Evolutionary conservation across 2,113 vertebrate genomes (phyloP), one percentile per base, ranked within the genome.

Genomic region (Lepus europaeus): DNA sequence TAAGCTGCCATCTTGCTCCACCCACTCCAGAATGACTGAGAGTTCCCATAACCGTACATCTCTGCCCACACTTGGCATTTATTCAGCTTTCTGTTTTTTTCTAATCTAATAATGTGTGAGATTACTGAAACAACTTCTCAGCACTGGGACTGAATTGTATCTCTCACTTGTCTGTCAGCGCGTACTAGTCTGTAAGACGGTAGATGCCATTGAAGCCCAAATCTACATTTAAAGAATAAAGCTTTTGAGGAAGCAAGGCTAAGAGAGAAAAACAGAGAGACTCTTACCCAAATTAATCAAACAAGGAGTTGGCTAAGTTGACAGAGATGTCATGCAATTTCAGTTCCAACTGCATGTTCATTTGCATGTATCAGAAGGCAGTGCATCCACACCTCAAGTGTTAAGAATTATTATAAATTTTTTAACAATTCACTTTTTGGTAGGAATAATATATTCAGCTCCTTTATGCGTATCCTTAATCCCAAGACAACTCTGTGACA

Each of bases 41-140:
- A 20, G 2, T 27, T 11, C 84, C 59, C n/a, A 33, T 0, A 3
- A 8, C 74, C 9, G 1, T 4, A 20, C 10, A 17, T 51, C 17
- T 63, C 22, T 76, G n/a, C n/a, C 29, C 20, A 29, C 39, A 39
- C 19, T 31, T 66, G 33, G 5, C 22, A 61, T n/a, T 69, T 9
- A 36, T 45, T 74, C 25, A 56, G 25, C 10, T 66, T 87, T 84
- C 51, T 29, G 3, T 36, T 9, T 45, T 23, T 86, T 66, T 19
- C 63, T 69, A 81, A 12, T 33, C 22, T n/a, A 76, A 7, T n/a
- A 68, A 29, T 12, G 7, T 33, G 4, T 31, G 49, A 70, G 68
- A 27, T 61, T 45, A 61, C 25, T 70, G 14, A 87, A 77, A 73
- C 25, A 72, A 23, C 29, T 87, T 11, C 53, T 68, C 25, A 74